Evolutionary conservation across 2,888 invertebrate species (phyloP).

Genomic region (Ommatoiulus sabulosus): DNA sequence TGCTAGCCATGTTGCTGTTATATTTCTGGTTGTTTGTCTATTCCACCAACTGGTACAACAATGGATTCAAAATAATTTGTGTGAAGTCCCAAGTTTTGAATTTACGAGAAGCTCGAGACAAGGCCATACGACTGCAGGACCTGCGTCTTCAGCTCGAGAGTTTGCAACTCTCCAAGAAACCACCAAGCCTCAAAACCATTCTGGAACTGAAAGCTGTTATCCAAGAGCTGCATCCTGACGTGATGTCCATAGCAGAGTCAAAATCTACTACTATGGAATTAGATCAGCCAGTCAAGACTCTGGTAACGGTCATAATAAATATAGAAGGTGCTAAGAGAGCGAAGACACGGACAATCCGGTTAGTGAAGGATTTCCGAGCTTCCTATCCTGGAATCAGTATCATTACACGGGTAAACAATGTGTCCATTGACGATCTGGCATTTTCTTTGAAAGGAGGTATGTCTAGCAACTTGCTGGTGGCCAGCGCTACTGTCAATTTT

Average conservation of each 20-base stretch:
- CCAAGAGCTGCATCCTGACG: not conserved
- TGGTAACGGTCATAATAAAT: conserved; percentile 47
- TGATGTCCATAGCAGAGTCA: not conserved
- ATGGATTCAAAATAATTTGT: not conserved
- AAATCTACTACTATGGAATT: not conserved
- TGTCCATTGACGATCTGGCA: not conserved
- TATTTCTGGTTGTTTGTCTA: not conserved
- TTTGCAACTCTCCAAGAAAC: not conserved
- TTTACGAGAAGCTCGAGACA: not conserved
- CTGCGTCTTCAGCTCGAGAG: not conserved
- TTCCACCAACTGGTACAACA: not conserved
- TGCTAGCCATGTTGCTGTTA: not conserved
- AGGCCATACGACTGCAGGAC: not conserved
- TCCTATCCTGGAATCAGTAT: conserved; percentile 32
- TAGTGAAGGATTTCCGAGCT: conserved; percentile 13
- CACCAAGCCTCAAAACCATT: not conserved
- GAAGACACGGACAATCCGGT: not conserved
- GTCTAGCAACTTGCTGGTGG: not conserved
- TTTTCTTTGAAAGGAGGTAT: not conserved
- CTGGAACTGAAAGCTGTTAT: conserved; percentile 5
- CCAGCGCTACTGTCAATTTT: not conserved
- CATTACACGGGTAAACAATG: not conserved
- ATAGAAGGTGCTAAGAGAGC: too few species aligned
- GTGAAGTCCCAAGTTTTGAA: not conserved
- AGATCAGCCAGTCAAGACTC: not conserved